Conservation (phyloP, 2,888 invertebrate species). For the Brachylomia viminalis region DNA sequence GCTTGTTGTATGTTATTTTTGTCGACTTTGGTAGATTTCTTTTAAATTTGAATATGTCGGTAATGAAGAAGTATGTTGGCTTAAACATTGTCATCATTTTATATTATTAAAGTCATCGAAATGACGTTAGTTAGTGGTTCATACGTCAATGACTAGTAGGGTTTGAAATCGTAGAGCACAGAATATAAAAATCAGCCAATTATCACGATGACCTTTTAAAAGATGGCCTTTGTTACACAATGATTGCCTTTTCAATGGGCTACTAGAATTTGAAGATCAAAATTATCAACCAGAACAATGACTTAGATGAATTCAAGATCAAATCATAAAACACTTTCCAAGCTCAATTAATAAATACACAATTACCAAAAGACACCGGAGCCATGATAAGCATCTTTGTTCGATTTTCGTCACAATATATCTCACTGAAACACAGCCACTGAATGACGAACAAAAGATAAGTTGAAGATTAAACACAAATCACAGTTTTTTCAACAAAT, state of each 20-base stretch:
- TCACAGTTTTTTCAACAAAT: constrained; percentile 47
- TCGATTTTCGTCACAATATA: constrained; percentile 35
- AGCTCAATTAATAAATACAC: background rate
- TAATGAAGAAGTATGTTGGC: background rate
- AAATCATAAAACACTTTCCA: constrained; percentile 19
- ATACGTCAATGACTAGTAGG: background rate
- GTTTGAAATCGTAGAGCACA: background rate
- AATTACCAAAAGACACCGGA: constrained; percentile 63
- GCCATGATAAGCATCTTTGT: constrained; percentile 65
- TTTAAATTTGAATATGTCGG: background rate
- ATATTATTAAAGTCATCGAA: background rate
- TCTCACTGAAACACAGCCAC: constrained; percentile 51
- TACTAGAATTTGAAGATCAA: background rate
- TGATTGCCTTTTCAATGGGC: too few relatives aligned
- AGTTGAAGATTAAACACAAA: constrained; percentile 34
- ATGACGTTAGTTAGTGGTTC: background rate
- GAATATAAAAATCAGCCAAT: background rate
- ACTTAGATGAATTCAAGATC: constrained; percentile 8
- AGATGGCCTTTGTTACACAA: background rate
- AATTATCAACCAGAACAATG: background rate
- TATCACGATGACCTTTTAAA: background rate
- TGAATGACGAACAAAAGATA: constrained; percentile 23
- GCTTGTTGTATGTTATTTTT: constrained; percentile 8
- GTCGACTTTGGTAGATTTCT: constrained; percentile 34
- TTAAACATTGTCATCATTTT: background rate